Conservation (phyloP, 2,888 invertebrate species). For the Timandra comae region DNA sequence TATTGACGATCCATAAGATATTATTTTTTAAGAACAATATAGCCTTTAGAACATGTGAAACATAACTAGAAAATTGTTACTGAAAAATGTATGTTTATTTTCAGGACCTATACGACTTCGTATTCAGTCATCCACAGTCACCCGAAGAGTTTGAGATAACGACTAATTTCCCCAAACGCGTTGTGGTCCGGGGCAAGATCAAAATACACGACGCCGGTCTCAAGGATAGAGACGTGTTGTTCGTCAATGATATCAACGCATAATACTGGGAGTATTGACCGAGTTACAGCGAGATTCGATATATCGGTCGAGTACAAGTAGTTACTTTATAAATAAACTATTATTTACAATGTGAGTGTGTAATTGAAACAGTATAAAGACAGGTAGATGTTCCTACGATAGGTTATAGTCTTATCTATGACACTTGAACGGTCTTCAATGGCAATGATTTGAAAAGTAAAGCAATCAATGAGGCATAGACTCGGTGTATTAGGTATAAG, state of each 20-base stretch:
- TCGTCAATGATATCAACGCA: conserved; percentile 95
- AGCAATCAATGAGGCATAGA: no score
- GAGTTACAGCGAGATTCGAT: neutral
- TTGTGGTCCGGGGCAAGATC: conserved; percentile 79
- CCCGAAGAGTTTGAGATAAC: conserved; percentile 96
- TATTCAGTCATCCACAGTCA: conserved; percentile 95
- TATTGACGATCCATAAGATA: no score
- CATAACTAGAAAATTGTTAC: no score
- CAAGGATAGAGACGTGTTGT: conserved; percentile 92
- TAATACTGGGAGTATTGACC: conserved; percentile 47
- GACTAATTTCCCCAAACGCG: conserved; percentile 95
- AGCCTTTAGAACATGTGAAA: no score
- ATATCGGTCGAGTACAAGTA: neutral
- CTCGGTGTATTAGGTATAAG: no score
- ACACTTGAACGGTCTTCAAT: no score
- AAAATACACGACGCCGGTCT: conserved; percentile 88
- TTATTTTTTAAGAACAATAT: no score
- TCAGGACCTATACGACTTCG: conserved; percentile 95
- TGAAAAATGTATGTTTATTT: no score
- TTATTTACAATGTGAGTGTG: neutral
- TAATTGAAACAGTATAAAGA: neutral
- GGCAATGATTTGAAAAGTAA: no score
- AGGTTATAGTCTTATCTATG: no score
- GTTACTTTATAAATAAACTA: neutral
- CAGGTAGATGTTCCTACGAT: neutral